Base-by-base conservation (phyloP, 2,888 invertebrate species). In the Teleiodes luculella region DNA sequence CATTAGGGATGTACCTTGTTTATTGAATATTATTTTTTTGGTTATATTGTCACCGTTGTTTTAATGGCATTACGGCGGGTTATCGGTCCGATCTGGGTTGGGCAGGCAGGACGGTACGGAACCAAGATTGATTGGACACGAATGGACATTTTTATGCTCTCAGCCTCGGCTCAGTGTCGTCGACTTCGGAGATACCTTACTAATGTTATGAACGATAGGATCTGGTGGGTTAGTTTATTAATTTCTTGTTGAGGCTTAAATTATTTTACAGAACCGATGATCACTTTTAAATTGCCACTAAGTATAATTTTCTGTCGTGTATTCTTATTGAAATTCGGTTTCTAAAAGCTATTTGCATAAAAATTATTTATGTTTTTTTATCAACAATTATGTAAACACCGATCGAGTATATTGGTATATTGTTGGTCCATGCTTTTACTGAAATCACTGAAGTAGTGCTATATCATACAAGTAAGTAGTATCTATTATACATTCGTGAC, bases 1-100 rank as follows among this genome's bases (percentile, higher is more conserved):
- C 36, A 64, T 66, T 81, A 80, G 72, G 65, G 77, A 63, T 61
- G 66, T 58, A 62, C 76, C 35, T 31, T 52, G 49, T 48, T 83
- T 85, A 86, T 87, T 85, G 83, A 83, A 86, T 83, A 86, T 80
- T 77, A 81, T 83, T 49, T 87, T 86, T 87, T 87, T 86, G 83
- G 82, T 84, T 72, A 80, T 80, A 85, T 87, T 88, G 89, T 89
- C 89, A 88, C 88, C 87, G 88, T 88, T 89, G 89, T 87, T 87
- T 89, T 88, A 89, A 88, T 89, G 89, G 87, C 79, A 87, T 86
- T 88, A 87, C 86, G 88, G 86, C 76, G 83, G 84, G 87, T 88
- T 89, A 89, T 89, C 89, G 72, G 79, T 80, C 66, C 86, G 88
- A 86, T 88, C 88, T 87, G 85, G 70, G 46, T 57, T 61, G 72